Base-by-base conservation (phyloP, 2,113 vertebrate species). In the Heterotilapia buettikoferi region DNA sequence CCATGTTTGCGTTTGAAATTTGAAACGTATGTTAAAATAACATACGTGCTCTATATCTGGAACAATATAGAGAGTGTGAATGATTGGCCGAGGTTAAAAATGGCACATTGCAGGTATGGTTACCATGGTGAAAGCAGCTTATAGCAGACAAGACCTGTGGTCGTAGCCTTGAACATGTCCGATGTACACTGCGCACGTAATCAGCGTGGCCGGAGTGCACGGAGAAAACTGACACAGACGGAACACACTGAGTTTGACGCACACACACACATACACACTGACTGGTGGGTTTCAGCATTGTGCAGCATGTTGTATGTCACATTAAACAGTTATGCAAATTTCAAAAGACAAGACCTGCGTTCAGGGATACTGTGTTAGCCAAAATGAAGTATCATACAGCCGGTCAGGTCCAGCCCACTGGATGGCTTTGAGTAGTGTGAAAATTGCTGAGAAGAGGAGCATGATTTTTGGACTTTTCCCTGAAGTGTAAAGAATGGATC, bases 111-210 rank as follows among this genome's bases (percentile, higher is more conserved):
- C 63, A 76, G 85, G 13, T 71, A 84, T 82, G 80, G 93, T 94
- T 91, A 83, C 90, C 85, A 94, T 92, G 86, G 94, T 81, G 92
- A 94, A 47, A 36, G 56, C 47, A 68, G 45, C 80, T 68, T 66
- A 78, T 54, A 81, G 63, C 79, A 47, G 52, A 31, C 24, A 59
- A 78, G 11, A 13, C 33, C 53, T 40, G 21, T 24, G 84, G 13
- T 61, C 79, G 50, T 76, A 76, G 80, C 73, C 56, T 87, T 80
- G 80, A 87, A 61, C 11, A 11, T 53, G 43, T 21, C 80, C 45
- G 71, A 29, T 71, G 21, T 24, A 19, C 43, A 56, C 6, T 9
- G 31, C 14, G 7, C 6, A 54, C 9, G 53, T 33, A 31, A 38
- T 38, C 18, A 54, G 53, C 71, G 56, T 5, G 47, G 18, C 43